These are phyloP conservation scores for Myrmecophaga tridactyla DNA, from an alignment of 2,113 vertebrate species.

Conservation along the genomic window DNA sequence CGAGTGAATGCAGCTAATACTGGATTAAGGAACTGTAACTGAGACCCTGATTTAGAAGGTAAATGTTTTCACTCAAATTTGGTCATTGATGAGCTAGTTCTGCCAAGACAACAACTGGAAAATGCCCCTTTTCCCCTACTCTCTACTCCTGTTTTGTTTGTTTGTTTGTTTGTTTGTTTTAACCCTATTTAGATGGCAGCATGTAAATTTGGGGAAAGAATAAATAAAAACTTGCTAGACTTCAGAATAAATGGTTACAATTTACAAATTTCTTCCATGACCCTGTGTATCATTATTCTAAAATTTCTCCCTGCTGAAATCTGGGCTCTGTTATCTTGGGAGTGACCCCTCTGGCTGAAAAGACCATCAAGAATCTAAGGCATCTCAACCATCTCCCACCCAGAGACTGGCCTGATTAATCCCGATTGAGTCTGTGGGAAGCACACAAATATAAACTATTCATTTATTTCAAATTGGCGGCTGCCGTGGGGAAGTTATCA, in stretches of 20 bases:
- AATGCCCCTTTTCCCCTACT: not conserved
- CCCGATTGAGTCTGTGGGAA: slow-evolving; percentile 78
- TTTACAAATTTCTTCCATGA: not conserved
- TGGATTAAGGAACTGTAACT: not conserved
- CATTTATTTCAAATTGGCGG: slow-evolving; percentile 82
- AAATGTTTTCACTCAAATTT: not conserved
- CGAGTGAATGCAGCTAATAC: not conserved
- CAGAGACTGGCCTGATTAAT: slow-evolving; percentile 78
- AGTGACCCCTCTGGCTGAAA: slow-evolving; percentile 11
- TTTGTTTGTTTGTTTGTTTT: not conserved
- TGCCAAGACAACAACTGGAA: not conserved
- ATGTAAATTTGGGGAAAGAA: not conserved
- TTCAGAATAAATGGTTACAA: not conserved
- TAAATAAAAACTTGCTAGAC: not conserved
- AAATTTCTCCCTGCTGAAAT: not conserved
- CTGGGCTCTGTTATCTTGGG: not conserved
- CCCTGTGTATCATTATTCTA: not conserved
- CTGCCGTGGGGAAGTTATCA: slow-evolving; percentile 81
- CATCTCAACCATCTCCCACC: slow-evolving; percentile 62
- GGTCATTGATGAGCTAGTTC: not conserved
- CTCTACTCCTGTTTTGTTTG: not conserved
- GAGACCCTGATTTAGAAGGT: not conserved
- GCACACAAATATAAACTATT: slow-evolving; percentile 85
- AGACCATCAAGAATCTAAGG: slow-evolving; percentile 49
- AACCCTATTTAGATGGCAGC: not conserved